phyloP scores from a whole-genome alignment of 2,888 invertebrate species.

The Encarsia formosa region DNA sequence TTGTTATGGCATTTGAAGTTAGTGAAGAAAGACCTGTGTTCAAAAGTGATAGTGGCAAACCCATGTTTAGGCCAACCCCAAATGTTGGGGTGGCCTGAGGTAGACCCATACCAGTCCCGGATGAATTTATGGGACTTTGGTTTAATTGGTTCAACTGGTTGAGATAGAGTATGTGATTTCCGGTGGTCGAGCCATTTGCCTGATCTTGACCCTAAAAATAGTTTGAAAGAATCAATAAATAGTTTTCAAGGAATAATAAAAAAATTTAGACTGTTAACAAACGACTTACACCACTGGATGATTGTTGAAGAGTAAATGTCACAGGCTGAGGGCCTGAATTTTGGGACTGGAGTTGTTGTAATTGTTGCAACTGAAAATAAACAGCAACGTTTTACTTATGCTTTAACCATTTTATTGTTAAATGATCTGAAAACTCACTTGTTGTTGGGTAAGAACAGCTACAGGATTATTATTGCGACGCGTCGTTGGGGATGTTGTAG shows the following conservation, averaged over 20 bases:
- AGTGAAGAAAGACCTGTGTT: conserved; percentile 49
- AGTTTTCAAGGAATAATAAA: background rate
- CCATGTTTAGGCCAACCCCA: conserved; percentile 53
- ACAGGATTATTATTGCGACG: conserved; percentile 49
- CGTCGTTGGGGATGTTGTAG: conserved; percentile 51
- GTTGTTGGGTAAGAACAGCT: conserved; percentile 49
- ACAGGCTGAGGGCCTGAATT: conserved; percentile 47
- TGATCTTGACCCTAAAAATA: conserved; percentile 43
- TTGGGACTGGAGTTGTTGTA: conserved; percentile 48
- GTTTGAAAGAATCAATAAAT: background rate
- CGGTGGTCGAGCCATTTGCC: conserved; percentile 47
- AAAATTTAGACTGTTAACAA: background rate
- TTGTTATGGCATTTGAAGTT: conserved; percentile 50
- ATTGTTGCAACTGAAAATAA: conserved; percentile 44
- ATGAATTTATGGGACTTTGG: conserved; percentile 49
- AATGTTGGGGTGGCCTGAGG: conserved; percentile 52
- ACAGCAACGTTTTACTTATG: background rate
- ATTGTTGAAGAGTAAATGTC: conserved; percentile 49
- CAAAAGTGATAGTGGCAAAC: conserved; percentile 48
- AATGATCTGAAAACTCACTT: conserved; percentile 36
- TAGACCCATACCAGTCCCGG: conserved; percentile 52
- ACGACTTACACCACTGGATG: conserved; percentile 44
- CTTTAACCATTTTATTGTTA: background rate
- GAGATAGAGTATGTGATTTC: conserved; percentile 50
- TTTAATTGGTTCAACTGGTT: conserved; percentile 50